Base-by-base conservation (phyloP, 2,888 invertebrate genomes). In the Chrysolina americana region DNA sequence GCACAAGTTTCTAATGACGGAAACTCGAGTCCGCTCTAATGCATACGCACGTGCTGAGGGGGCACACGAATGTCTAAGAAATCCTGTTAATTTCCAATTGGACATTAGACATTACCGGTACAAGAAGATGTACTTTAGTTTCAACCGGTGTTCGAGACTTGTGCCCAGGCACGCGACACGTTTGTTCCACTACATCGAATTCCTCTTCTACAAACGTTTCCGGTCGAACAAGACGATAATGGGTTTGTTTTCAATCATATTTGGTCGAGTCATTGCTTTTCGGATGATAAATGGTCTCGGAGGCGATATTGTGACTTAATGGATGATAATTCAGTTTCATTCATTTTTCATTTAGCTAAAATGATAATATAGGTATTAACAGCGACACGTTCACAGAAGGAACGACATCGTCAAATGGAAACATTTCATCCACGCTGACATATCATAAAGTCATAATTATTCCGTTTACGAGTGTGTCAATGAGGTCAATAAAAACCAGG, bases 81-180 rank as follows among this genome's bases (percentile, higher is more conserved):
- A 65, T 36, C 50, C 56, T 44, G 59, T 71, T 71, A 59, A 66
- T 59, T 71, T 66, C 59, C 71, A 62, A 66, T 68, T 53, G 56
- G 41, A 13, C 66, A 65, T 44, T 53, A 65, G 41, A 72, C 78
- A 81, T 79, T 80, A 81, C 81, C 81, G 79, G 80, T 80, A 81
- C 81, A 81, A 78, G 80, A 76, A 81, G 81, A 79, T 78, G 70
- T 79, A 81, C 81, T 81, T 81, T 76, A 78, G 13, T 44, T 72
- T 59, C 23, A 66, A 70, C 74, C 76, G 79, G 79, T 76, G 76
- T 73, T 74, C 68, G 70, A 76, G 76, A 70, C 79, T 76, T 78
- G 79, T 78, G 80, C 72, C 71, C 71, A 72, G 65, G 80, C 81
- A 81, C 81, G 80, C 80, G 81, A 77, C 79, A 74, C 78, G 78